These are phyloP conservation scores for Mya arenaria DNA, from an alignment of 1,140 invertebrate genomes.

Conservation along the genomic window DNA sequence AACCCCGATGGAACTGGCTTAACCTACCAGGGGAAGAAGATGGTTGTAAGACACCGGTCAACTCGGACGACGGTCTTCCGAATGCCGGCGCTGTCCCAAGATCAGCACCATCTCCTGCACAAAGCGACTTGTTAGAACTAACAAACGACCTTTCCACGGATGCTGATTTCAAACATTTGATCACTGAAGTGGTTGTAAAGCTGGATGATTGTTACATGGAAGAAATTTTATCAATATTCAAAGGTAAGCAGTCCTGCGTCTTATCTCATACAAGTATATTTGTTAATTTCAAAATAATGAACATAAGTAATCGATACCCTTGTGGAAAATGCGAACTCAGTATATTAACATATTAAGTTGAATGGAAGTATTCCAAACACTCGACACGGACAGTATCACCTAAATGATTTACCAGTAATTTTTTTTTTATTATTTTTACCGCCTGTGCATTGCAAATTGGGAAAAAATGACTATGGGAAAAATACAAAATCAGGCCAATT, in stretches of 20 bases:
- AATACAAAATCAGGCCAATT: no score
- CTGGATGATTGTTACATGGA: conserved; percentile 24
- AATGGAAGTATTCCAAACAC: not conserved
- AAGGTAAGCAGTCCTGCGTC: not conserved
- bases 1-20: not conserved
- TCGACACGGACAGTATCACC: not conserved
- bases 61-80: conserved; percentile 2
- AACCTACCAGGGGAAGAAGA: not conserved
- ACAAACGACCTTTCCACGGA: conserved; percentile 6
- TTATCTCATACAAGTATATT: not conserved
- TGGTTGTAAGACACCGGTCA: conserved; percentile 1
- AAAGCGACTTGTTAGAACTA: not conserved
- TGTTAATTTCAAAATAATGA: not conserved
- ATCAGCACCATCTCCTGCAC: not conserved
- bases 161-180: conserved; percentile 2
- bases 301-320: not conserved
- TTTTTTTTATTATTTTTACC: not conserved
- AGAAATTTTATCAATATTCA: conserved; percentile 22
- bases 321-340: not conserved
- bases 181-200: not conserved
- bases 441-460: not conserved
- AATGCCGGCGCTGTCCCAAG: not conserved
- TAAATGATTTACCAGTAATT: not conserved
- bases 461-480: no score
- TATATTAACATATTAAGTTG: not conserved